These are phyloP conservation scores for Ischnus inquisitorius DNA, from an alignment of 2,888 invertebrate species.

Conservation along the genomic window DNA sequence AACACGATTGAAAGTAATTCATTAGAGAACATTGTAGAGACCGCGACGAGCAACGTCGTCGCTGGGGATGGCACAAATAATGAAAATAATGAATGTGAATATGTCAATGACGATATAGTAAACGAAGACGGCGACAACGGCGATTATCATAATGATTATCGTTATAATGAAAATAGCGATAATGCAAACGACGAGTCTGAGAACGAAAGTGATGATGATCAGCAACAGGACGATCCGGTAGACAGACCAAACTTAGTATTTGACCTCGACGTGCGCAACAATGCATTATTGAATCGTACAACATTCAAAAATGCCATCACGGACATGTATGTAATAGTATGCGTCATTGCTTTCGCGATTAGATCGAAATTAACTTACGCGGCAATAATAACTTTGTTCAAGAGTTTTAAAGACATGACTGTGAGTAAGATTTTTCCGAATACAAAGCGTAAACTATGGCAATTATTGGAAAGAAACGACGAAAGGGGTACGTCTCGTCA, in stretches of 20 bases:
- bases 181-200: neutral
- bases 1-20: no score
- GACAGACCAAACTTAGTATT: neutral
- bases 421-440: neutral
- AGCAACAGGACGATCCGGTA: neutral
- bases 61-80: no score
- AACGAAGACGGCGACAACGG: no score
- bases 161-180: neutral
- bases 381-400: constrained; percentile 5
- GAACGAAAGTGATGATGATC: neutral
- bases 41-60: no score
- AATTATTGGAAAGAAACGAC: neutral
- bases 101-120: no score
- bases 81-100: no score
- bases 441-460: neutral
- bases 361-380: constrained; percentile 21
- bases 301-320: neutral
- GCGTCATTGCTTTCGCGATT: constrained; percentile 15
- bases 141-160: no score
- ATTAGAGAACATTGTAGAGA: no score
- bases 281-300: neutral
- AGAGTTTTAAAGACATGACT: constrained; percentile 3
- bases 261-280: neutral
- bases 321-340: neutral
- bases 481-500: neutral